These are phyloP conservation scores for Tribolium castaneum DNA, from an alignment of 1,140 invertebrate genomes.

Conservation along the genomic window DNA sequence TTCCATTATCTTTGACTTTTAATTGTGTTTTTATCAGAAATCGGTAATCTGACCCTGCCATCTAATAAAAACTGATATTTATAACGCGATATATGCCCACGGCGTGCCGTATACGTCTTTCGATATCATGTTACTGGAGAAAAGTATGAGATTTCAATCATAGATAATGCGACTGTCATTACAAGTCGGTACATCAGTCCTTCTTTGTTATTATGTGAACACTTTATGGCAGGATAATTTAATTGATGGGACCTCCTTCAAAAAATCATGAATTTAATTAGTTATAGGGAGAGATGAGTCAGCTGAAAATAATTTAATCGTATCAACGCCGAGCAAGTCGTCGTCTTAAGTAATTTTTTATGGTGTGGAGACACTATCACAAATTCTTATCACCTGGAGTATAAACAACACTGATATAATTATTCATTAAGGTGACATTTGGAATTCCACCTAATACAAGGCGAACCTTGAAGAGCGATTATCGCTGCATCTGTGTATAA, in stretches of 20 bases:
- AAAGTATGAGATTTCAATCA: constrained; percentile 44
- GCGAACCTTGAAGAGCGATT: constrained; percentile 34
- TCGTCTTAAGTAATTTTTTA: constrained; percentile 44
- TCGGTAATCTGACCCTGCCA: constrained; percentile 12
- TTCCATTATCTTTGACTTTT: constrained; percentile 10
- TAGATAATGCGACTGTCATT: constrained; percentile 33
- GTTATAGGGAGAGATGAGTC: background rate
- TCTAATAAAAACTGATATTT: constrained; percentile 39
- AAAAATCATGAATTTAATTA: constrained; percentile 28
- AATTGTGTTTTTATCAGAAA: constrained; percentile 22
- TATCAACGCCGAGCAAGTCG: constrained; percentile 19
- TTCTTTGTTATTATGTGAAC: constrained; percentile 34
- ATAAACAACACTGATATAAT: constrained; percentile 52
- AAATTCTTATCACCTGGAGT: constrained; percentile 40
- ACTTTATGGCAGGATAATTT: constrained; percentile 7
- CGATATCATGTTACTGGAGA: constrained; percentile 38
- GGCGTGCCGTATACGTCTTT: constrained; percentile 22
- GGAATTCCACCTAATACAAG: constrained; percentile 41
- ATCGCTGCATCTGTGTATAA: constrained; percentile 34
- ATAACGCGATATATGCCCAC: constrained; percentile 31
- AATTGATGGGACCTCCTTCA: constrained; percentile 20
- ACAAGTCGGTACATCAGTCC: constrained; percentile 21
- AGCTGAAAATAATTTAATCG: constrained; percentile 40
- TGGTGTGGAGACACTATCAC: constrained; percentile 35
- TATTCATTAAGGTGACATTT: constrained; percentile 51